Conservation (phyloP, 1,140 invertebrate species). For the Charaxes varanes region DNA sequence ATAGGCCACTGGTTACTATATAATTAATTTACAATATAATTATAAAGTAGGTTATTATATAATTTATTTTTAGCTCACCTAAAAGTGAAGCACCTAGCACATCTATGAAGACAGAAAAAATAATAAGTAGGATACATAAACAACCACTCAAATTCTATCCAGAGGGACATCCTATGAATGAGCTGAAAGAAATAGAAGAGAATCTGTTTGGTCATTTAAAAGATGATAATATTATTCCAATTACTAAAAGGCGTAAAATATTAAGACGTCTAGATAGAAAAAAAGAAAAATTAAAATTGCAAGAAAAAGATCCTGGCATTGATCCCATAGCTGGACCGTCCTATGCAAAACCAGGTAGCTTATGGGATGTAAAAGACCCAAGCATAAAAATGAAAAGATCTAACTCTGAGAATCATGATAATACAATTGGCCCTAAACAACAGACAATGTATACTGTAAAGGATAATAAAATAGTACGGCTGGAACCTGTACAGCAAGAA, state of each 20-base stretch:
- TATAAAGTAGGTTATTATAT: background rate
- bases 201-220: constrained; percentile 46
- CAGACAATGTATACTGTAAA: constrained; percentile 56
- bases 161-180: constrained; percentile 55
- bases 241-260: constrained; percentile 57
- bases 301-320: constrained; percentile 31
- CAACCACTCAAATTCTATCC: constrained; percentile 39
- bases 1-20: no score
- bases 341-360: constrained; percentile 32
- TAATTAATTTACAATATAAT: no score
- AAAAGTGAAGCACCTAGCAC: constrained; percentile 26
- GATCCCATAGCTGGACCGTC: constrained; percentile 22
- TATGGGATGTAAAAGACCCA: constrained; percentile 53
- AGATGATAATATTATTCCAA: constrained; percentile 37
- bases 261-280: constrained; percentile 47
- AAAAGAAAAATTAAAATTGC: constrained; percentile 38
- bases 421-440: constrained; percentile 31
- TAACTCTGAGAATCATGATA: constrained; percentile 5
- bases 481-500: constrained; percentile 33
- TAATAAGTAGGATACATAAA: constrained; percentile 24
- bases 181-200: constrained; percentile 47
- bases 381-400: constrained; percentile 13
- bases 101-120: constrained; percentile 20
- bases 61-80: constrained; percentile 20
- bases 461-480: constrained; percentile 52